A percentile compares a stretch with the other conserved stretches of the same genome.
phyloP scores from a whole-genome alignment of 2,113 vertebrate genomes.

The Anhinga anhinga region DNA sequence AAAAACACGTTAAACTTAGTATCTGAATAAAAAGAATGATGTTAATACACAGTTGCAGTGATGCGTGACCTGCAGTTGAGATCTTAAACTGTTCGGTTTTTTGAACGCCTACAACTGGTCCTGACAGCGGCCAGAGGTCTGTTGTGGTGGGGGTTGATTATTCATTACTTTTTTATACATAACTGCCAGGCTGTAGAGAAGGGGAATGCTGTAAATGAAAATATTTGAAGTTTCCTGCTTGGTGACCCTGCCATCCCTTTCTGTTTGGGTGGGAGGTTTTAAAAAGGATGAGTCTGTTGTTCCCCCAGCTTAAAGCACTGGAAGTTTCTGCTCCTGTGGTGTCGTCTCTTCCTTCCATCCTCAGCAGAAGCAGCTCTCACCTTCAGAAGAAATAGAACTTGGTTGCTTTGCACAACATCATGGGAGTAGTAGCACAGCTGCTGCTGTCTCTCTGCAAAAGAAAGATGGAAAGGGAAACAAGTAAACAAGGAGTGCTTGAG shows the following conservation, averaged over 20 bases:
- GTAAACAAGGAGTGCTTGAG: not conserved
- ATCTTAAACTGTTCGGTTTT: not conserved
- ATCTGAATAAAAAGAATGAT: not conserved
- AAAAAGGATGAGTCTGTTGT: not conserved
- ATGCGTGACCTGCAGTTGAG: not conserved
- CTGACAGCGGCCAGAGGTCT: not conserved
- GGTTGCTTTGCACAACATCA: not conserved
- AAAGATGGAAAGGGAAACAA: not conserved
- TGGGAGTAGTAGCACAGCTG: not conserved
- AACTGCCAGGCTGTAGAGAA: not conserved
- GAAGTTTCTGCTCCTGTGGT: not conserved
- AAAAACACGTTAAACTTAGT: not conserved
- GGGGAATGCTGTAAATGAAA: not conserved
- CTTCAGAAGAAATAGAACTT: not conserved
- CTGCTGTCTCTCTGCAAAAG: not conserved
- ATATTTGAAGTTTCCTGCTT: not conserved
- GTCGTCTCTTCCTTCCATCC: not conserved
- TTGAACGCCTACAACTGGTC: not conserved
- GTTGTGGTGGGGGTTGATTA: not conserved
- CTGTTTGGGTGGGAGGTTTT: not conserved
- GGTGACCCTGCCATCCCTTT: not conserved
- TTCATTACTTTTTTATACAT: not conserved
- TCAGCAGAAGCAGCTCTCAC: not conserved
- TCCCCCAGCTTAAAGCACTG: not conserved
- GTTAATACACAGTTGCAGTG: not conserved